A percentile compares a stretch with the other conserved stretches of the same genome.
Conservation (phyloP, 1,140 invertebrate genomes). For the Formica selysi region DNA sequence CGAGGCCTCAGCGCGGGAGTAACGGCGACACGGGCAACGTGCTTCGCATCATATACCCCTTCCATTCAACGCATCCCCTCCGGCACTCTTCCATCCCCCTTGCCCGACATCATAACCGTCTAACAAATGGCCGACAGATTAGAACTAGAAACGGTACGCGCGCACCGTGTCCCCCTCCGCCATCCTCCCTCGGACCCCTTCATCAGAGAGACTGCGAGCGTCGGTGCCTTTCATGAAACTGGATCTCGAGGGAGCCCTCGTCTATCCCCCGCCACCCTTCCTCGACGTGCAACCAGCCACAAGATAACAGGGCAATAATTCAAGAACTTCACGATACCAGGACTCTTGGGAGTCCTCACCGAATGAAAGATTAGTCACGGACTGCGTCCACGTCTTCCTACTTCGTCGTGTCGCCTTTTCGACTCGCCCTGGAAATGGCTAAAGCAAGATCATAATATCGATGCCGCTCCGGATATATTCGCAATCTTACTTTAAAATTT, state of each 20-base stretch:
- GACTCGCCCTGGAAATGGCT: not conserved
- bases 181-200: constrained; percentile 6
- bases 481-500: not conserved
- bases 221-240: constrained; percentile 85
- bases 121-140: constrained; percentile 85
- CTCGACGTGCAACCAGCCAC: constrained; percentile 70
- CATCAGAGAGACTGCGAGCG: constrained; percentile 65
- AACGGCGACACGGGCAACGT: constrained; percentile 79
- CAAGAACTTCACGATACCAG: constrained; percentile 82
- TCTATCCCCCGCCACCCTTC: constrained; percentile 71
- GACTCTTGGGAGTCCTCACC: constrained; percentile 76
- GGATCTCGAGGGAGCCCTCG: constrained; percentile 76
- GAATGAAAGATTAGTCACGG: constrained; percentile 81
- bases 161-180: constrained; percentile 62
- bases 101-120: constrained; percentile 79
- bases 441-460: not conserved
- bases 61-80: constrained; percentile 62
- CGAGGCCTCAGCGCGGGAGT: constrained; percentile 73
- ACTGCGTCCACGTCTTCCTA: constrained; percentile 57
- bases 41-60: constrained; percentile 77
- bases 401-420: not conserved
- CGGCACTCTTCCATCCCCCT: constrained; percentile 62
- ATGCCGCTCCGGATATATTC: not conserved
- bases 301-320: constrained; percentile 85
- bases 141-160: constrained; percentile 81